Evolutionary conservation across 2,888 invertebrate species (phyloP).

Genomic region (Lasius fuliginosus): DNA sequence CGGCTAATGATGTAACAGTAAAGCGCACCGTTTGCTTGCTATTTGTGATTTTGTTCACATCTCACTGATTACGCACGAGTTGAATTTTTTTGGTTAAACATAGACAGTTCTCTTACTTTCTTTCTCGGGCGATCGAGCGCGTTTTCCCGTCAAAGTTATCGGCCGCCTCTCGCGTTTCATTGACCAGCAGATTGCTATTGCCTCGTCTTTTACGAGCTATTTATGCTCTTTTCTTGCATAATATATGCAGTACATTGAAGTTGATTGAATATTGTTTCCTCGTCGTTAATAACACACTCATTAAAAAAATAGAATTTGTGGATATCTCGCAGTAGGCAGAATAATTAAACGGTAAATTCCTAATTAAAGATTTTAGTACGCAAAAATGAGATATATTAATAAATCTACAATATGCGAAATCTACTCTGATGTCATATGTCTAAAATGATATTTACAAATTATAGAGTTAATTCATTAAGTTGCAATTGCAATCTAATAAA

Average conservation of each 20-base stretch:
- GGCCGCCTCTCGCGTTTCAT: not conserved
- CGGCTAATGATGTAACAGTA: slow-evolving; percentile 61
- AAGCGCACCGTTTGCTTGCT: slow-evolving; percentile 53
- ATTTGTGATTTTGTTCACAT: slow-evolving; percentile 57
- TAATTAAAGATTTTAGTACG: not conserved
- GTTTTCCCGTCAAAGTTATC: slow-evolving; percentile 6
- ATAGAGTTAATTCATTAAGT: not conserved
- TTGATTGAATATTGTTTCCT: slow-evolving; percentile 13
- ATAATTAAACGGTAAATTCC: not conserved
- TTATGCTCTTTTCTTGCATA: not conserved
- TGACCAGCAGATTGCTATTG: not conserved
- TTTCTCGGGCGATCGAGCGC: slow-evolving; percentile 32
- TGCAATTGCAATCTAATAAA: not conserved
- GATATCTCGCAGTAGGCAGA: not conserved
- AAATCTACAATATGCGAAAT: not conserved
- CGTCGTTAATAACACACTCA: not conserved
- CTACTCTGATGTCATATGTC: not conserved
- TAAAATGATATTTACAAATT: not conserved
- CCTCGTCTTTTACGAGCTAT: not conserved
- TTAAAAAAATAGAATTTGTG: not conserved
- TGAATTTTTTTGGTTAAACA: slow-evolving; percentile 40
- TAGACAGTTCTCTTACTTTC: slow-evolving; percentile 27
- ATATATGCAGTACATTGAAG: not conserved
- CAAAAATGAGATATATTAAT: not conserved
- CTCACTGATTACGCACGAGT: slow-evolving; percentile 50